Base-by-base conservation (phyloP, 2,888 invertebrate genomes). In the Stictocephala bisonia region DNA sequence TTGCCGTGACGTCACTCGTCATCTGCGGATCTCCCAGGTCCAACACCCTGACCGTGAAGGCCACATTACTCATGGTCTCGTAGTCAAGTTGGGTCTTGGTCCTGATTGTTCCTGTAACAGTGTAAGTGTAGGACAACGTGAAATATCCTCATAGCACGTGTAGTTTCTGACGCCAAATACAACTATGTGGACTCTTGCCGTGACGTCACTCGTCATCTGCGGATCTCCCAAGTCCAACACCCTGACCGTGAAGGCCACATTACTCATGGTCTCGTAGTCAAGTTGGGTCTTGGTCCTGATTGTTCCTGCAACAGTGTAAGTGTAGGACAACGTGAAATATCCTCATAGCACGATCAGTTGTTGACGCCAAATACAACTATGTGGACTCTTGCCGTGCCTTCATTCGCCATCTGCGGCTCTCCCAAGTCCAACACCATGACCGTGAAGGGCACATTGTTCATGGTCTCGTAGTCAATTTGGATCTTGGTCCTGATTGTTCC, bases 141-240 rank as follows among this genome's bases (percentile, higher is more conserved):
- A n/a, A n/a, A n/a, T n/a, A n/a, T n/a, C n/a, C n/a, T n/a, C n/a
- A n/a, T n/a, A n/a, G n/a, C n/a, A n/a, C n/a, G n/a, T 90, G 79
- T 94, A 94, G 83, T 97, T 96, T 84, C 97, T 96, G 3, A 95
- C 91, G 84, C 96, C 94, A 3, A 85, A 87, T 29, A 97, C 90
- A 72, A 86, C 85, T 27, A 98, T 92, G 77, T 88, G 86, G 13
- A 98, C 95, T 74, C 87, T 88, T 0, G 97, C 96, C 11, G 90
- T 89, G 71, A 90, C 90, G 79, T 91, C 90, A 0, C 95, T 93
- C 18, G 91, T 90, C 22, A 95, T 85, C 70, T 90, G 90, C 1
- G 97, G 97, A 76, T 89, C 90, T 0, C 96, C 97, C 83, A 90
- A 86, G 84, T 96, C 95, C 29, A 91, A 89, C 1, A 93, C 92